Base-by-base conservation (phyloP, 2,113 vertebrate species). In the Emydura subglobosa region DNA sequence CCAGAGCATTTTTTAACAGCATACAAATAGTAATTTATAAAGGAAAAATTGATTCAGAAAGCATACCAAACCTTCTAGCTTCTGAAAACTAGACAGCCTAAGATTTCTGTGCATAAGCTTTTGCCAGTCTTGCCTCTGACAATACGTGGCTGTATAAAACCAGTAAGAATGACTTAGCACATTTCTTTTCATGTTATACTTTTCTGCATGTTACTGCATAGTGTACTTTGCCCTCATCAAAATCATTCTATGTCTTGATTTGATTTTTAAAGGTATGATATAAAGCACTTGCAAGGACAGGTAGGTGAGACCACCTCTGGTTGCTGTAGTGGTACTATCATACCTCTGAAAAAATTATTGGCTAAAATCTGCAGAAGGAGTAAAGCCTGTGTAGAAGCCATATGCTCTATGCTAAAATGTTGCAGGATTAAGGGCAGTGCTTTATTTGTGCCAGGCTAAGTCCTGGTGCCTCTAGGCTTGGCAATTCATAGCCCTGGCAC, bases 261-360 rank as follows among this genome's bases (percentile, higher is more conserved):
- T 91, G 51, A 78, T 95, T 91, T 83, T 50, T 47, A 85, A 31
- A 72, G 61, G 84, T 61, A 50, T 84, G 42, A 76, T 85, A 49
- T 61, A n/a, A 94, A 89, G 51, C 53, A 55, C 74, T 93, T 81
- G 72, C n/a, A 94, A 92, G 89, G 88, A 55, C 47, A 93, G n/a
- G 59, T 87, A 55, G 29, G 24, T 79, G 89, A n/a, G 68, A 19
- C 53, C 82, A 83, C 90, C 47, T 39, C 88, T 85, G 61, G 39
- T 49, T 95, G 83, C 44, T 91, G 4, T 22, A 84, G 34, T 51
- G 83, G 29, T 55, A 29, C 76, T 31, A 4, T 59, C 82, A 21
- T 83, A 49, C 84, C 44, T 89, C 0, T 1, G 78, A 83, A 89
- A 92, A 86, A 53, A 13, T 78, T 93, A 39, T 14, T 65, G 16